Evolutionary conservation across 2,888 invertebrate genomes (phyloP).

Genomic region (Agrochola circellaris): DNA sequence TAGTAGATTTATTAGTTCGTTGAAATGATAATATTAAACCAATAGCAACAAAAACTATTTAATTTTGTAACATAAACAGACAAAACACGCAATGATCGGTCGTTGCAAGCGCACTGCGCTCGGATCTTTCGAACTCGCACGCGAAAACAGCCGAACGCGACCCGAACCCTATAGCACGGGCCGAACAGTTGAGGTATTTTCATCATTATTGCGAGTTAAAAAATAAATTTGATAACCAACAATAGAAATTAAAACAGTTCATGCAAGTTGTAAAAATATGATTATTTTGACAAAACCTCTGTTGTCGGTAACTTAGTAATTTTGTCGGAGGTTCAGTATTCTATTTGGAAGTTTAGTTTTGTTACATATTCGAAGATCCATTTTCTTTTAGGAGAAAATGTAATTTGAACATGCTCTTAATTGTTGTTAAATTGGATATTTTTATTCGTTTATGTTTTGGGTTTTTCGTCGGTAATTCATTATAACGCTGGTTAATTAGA

Average conservation of each 20-base stretch:
- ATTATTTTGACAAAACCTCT: background rate
- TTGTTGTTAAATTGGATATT: background rate
- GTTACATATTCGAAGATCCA: conserved; percentile 1
- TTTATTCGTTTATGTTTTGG: background rate
- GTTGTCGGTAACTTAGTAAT: no score
- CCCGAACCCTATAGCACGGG: background rate
- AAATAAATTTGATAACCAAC: conserved; percentile 15
- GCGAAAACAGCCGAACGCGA: conserved; percentile 12
- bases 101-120: conserved; percentile 8
- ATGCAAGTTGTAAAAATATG: background rate
- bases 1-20: background rate
- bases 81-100: conserved; percentile 12
- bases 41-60: background rate
- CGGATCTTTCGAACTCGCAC: conserved; percentile 7
- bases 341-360: background rate
- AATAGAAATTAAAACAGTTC: conserved; percentile 7
- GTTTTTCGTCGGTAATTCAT: conserved; percentile 9
- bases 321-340: no score
- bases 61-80: conserved; percentile 7
- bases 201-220: conserved; percentile 2
- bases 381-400: background rate
- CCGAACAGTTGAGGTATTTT: conserved; percentile 4
- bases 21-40: conserved; percentile 4
- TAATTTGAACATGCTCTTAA: background rate
- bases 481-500: conserved; percentile 14